Conservation (phyloP, 2,113 vertebrate genomes). For the Callionymus lyra region DNA sequence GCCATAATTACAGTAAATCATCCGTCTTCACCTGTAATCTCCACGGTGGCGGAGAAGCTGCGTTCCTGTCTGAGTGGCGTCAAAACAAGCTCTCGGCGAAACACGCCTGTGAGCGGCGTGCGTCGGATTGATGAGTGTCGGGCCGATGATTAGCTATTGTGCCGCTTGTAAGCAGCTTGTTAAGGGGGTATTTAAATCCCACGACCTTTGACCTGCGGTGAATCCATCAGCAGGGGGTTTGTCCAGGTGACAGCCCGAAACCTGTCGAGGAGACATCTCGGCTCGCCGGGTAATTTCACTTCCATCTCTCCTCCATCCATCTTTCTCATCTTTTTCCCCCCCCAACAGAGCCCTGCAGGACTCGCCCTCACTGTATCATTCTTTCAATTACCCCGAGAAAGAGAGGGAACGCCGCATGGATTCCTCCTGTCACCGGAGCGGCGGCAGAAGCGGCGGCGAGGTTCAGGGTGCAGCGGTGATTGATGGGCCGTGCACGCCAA, state of each 20-base stretch:
- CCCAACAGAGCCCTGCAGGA: constrained; percentile 16
- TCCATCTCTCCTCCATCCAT: constrained; percentile 27
- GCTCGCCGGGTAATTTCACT: constrained; percentile 34
- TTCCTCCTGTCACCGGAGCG: constrained; percentile 16
- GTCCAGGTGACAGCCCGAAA: constrained; percentile 25
- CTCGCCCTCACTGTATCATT: constrained; percentile 36
- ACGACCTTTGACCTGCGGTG: constrained; percentile 5
- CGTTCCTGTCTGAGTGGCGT: not conserved
- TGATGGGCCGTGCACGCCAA: constrained; percentile 32
- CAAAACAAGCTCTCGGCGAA: not conserved
- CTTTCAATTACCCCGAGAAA: constrained; percentile 28
- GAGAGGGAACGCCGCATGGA: constrained; percentile 32
- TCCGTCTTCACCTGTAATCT: not conserved
- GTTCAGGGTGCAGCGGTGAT: constrained; percentile 17
- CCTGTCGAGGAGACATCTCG: constrained; percentile 21
- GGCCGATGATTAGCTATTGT: not conserved
- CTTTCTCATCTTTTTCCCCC: constrained; percentile 40
- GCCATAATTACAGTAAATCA: not conserved
- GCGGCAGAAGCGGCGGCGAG: constrained; percentile 12
- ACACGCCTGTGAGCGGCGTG: not conserved
- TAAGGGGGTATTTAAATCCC: constrained; percentile 8
- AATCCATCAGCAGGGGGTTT: constrained; percentile 12
- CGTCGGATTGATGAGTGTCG: not conserved
- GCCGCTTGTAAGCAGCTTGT: constrained; percentile 1
- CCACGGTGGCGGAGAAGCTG: not conserved